Evolutionary conservation across 92 coral and sea anemone genomes (phyloP), one percentile per base, ranked within the genome.

Genomic region (Bergia sp.): DNA sequence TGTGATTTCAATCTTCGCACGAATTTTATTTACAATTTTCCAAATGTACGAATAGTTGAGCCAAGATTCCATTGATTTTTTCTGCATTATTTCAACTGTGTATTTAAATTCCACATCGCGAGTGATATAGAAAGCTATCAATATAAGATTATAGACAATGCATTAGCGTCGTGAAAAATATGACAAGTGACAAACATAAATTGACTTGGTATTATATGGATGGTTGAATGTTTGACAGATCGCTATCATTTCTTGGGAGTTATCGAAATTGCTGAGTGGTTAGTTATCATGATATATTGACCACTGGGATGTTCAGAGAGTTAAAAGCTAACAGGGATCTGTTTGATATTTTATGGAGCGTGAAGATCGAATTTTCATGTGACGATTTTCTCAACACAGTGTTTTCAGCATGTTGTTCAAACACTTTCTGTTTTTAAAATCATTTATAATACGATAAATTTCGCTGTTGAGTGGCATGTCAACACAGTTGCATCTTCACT

Each of bases 141-240:
- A 23, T 53, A 18, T 12, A 58, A 42, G 13, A 43, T 69, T 83
- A 67, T 83, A 18, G 77, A 69, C 77, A 67, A 83, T 69, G 67
- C 87, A 84, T 67, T 53, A 44, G 77, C 21, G 78, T 12, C 41
- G 66, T 67, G 64, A 84, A 69, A 73, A 84, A 8, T 44, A 18
- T 43, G 87, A 69, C 87, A 84, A 72, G 79, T 76, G 43, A 36
- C 13, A 20, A 29, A 29, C 29, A 29, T 29, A 29, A 76, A n/a
- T 76, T 72, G 43, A 42, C 39, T 20, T 73, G 77, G 37, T 23
- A 21, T 44, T 15, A 76, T 41, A 42, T 40, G 37, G 79, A 37
- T 37, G 45, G 79, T 5, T 40, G 79, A 77, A 77, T 20, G 67
- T n/a, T 82, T 82, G 57, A 58, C 40, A 83, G 87, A 84, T 84